Conservation (phyloP, 2,113 vertebrate species). For the Strix uralensis region DNA sequence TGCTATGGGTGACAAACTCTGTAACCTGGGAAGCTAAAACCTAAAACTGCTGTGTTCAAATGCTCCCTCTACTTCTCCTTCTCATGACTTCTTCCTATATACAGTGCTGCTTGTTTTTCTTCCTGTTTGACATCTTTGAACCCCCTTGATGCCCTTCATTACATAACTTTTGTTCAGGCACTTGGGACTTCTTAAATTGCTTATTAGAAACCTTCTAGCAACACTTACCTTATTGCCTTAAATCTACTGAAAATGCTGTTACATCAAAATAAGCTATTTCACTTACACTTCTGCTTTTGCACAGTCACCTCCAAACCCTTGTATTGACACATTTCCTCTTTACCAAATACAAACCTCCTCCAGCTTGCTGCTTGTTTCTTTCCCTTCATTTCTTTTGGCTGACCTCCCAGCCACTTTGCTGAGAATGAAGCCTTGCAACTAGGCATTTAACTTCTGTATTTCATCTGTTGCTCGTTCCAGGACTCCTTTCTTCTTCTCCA, state of each 20-base stretch:
- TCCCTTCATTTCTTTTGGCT: slow-evolving; percentile 42
- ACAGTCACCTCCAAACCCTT: slow-evolving; percentile 48
- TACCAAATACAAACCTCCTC: slow-evolving; percentile 1
- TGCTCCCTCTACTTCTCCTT: not conserved
- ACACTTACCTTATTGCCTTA: slow-evolving; percentile 7
- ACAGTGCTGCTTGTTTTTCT: not conserved
- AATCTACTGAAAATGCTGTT: slow-evolving; percentile 17
- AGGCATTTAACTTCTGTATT: not conserved
- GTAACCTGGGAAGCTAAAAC: not conserved
- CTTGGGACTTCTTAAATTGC: slow-evolving; percentile 4
- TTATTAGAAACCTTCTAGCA: slow-evolving; percentile 17
- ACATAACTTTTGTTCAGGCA: not conserved
- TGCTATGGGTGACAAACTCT: not conserved
- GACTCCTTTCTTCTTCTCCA: not conserved
- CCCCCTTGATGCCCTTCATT: not conserved
- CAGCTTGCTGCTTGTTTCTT: slow-evolving; percentile 11
- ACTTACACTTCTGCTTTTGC: slow-evolving; percentile 28
- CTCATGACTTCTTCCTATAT: not conserved
- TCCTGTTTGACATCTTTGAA: slow-evolving; percentile 17
- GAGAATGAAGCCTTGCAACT: not conserved
- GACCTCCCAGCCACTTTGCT: not conserved
- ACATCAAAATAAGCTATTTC: slow-evolving; percentile 45
- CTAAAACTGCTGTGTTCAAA: not conserved
- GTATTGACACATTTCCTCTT: slow-evolving; percentile 22
- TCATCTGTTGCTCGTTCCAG: slow-evolving; percentile 14